A percentile compares a stretch with the other conserved stretches of the same genome.
These are phyloP conservation scores for Mongoloraphidia duomilia DNA, from an alignment of 2,888 invertebrate species.

Conservation along the genomic window DNA sequence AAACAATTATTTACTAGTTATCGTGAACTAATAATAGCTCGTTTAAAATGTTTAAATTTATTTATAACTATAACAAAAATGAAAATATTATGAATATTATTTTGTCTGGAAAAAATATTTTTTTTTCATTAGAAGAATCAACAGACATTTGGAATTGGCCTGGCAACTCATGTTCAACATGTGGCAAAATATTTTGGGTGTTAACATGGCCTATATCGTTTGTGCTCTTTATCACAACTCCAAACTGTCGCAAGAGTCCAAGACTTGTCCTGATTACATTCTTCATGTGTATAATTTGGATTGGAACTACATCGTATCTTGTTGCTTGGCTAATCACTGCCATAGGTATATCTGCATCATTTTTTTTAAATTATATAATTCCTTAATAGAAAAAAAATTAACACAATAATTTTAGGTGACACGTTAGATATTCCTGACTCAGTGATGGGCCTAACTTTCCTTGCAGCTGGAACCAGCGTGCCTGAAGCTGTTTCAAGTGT, in stretches of 20 bases:
- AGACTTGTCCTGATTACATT: constrained; percentile 55
- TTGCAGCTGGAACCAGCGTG: constrained; percentile 74
- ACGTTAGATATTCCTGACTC: constrained; percentile 69
- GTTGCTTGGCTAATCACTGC: constrained; percentile 76
- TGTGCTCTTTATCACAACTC: constrained; percentile 56
- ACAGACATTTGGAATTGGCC: constrained; percentile 44
- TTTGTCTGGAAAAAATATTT: background rate
- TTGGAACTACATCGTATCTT: constrained; percentile 65
- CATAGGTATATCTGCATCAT: constrained; percentile 43
- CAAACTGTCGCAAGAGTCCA: constrained; percentile 53
- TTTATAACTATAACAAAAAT: no score
- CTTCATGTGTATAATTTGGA: constrained; percentile 68
- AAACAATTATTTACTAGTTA: no score
- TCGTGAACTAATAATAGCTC: no score
- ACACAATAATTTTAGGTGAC: constrained; percentile 39
- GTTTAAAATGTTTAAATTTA: no score
- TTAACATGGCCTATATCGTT: constrained; percentile 63
- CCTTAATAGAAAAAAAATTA: no score
- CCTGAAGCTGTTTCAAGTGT: constrained; percentile 80
- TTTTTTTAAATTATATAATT: no score
- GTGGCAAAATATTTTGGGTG: constrained; percentile 39
- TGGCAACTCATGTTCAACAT: constrained; percentile 27
- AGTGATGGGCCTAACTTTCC: constrained; percentile 70
- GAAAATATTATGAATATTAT: no score
- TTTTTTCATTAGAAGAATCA: constrained; percentile 23